Percentiles rank a stretch among this genome's conserved stretches.
Evolutionary conservation across 2,113 vertebrate genomes (phyloP).

Genomic region (Caranx melampygus): DNA sequence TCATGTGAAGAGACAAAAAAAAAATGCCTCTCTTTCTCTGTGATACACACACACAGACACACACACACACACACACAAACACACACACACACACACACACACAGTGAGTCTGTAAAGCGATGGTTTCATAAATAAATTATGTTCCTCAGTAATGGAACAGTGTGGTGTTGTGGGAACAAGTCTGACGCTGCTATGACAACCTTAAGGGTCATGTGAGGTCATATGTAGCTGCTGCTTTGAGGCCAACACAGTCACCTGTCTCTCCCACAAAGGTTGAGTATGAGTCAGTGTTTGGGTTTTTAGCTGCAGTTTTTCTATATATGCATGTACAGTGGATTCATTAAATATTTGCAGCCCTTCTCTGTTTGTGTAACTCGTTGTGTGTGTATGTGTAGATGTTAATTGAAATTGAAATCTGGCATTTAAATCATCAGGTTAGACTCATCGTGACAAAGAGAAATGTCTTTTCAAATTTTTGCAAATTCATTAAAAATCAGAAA

Average conservation of each 20-base stretch:
- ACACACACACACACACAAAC: background rate
- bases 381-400: background rate
- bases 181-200: conserved; percentile 58
- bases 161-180: conserved; percentile 42
- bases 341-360: background rate
- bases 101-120: conserved; percentile 36
- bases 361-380: background rate
- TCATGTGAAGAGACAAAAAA: conserved; percentile 17
- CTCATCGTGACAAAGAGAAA: too few relatives aligned
- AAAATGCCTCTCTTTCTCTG: background rate
- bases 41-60: background rate
- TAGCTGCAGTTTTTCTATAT: background rate
- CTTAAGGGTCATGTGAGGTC: conserved; percentile 59
- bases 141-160: conserved; percentile 48
- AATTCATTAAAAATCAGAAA: too few relatives aligned
- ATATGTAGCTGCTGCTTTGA: conserved; percentile 34
- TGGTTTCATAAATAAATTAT: conserved; percentile 64
- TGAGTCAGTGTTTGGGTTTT: background rate
- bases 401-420: too few relatives aligned
- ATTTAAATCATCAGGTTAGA: too few relatives aligned
- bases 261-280: background rate
- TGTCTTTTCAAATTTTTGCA: too few relatives aligned
- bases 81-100: background rate
- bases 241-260: conserved; percentile 26
- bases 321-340: background rate